phyloP scores from a whole-genome alignment of 2,888 invertebrate genomes.

The Mesorhabditis spiculigera region DNA sequence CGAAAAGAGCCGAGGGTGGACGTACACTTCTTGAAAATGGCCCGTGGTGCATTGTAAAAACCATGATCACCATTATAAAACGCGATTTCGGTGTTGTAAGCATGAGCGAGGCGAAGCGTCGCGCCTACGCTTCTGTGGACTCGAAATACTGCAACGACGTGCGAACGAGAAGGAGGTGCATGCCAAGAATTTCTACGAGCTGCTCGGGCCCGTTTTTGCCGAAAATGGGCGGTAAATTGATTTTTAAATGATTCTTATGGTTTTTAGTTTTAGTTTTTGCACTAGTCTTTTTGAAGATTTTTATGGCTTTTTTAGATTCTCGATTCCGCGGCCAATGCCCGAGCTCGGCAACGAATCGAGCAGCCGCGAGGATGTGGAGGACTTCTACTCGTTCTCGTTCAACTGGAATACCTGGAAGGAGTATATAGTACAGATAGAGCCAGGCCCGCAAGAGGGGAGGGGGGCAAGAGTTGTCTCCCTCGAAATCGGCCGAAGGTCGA shows the following conservation, averaged over 20 bases:
- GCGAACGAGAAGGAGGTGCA: conserved; percentile 66
- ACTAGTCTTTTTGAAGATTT: no score
- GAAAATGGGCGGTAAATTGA: conserved; percentile 62
- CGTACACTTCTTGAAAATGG: no score
- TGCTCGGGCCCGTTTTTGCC: conserved; percentile 63
- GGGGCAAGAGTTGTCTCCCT: no score
- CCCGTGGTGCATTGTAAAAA: no score
- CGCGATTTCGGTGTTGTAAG: conserved; percentile 29
- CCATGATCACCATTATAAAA: neutral
- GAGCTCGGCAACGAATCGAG: conserved; percentile 75
- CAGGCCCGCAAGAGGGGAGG: no score
- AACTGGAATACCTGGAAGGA: conserved; percentile 98
- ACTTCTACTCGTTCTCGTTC: conserved; percentile 92
- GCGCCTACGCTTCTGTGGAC: conserved; percentile 94
- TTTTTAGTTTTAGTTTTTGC: no score
- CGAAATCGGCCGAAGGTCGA: no score
- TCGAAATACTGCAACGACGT: conserved; percentile 84
- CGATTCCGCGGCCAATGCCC: conserved; percentile 81
- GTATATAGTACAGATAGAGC: conserved; percentile 63
- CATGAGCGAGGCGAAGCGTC: conserved; percentile 67
- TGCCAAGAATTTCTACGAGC: conserved; percentile 72
- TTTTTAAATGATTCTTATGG: no score
- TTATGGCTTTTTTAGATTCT: conserved; percentile 71
- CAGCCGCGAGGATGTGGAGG: conserved; percentile 79
- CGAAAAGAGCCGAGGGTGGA: no score